Conservation (phyloP, 2,888 invertebrate genomes). For the Eledona agricola region DNA sequence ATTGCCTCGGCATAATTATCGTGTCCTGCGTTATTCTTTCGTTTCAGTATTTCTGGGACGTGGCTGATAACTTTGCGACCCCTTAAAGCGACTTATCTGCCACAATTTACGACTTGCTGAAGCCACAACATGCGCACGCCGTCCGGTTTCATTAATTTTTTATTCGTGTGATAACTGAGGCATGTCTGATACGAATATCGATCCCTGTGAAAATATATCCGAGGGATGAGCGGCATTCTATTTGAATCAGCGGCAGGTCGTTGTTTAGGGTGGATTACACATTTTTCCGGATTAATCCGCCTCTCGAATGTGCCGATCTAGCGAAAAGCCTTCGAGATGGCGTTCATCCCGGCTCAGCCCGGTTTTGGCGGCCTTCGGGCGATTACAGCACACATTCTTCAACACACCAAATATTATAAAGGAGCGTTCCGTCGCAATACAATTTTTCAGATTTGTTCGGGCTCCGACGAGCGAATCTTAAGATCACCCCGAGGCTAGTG, state of each 20-base stretch:
- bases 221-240: conserved; percentile 3
- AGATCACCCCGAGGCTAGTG: background rate
- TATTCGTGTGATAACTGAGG: conserved; percentile 22
- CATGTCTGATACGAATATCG: conserved; percentile 20
- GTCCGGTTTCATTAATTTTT: conserved; percentile 19
- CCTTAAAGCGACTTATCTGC: conserved; percentile 16
- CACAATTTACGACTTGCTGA: conserved; percentile 27
- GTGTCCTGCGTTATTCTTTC: no score
- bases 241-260: conserved; percentile 25
- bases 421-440: no score
- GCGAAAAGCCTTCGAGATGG: conserved; percentile 8
- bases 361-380: no score
- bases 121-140: conserved; percentile 22
- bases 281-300: conserved; percentile 23
- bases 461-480: background rate
- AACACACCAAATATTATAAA: no score
- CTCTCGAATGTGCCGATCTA: conserved; percentile 15
- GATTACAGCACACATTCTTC: background rate
- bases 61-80: conserved; percentile 25
- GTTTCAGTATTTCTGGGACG: no score
- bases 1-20: no score
- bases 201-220: conserved; percentile 9
- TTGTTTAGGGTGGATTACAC: conserved; percentile 23
- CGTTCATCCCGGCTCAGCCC: conserved; percentile 19
- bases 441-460: background rate